A percentile compares a stretch with the other conserved stretches of the same genome.
These are phyloP conservation scores for Acleris laterana DNA, from an alignment of 2,888 invertebrate genomes.

Conservation along the genomic window DNA sequence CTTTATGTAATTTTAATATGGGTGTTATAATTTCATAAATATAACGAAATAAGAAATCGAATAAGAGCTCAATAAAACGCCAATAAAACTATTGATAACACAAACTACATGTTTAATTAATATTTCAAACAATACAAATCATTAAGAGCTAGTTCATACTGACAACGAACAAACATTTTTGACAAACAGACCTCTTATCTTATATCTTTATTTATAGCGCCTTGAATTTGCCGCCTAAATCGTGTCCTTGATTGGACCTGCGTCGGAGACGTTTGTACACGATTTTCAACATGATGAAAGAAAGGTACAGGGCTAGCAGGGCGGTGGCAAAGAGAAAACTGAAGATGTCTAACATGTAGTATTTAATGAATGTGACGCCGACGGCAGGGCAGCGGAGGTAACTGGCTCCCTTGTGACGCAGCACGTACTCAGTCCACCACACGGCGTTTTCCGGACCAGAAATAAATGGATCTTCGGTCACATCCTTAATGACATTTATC, in stretches of 20 bases:
- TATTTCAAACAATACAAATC: too few relatives aligned
- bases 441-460: constrained; percentile 77
- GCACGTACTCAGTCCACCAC: constrained; percentile 83
- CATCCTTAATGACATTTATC: constrained; percentile 56
- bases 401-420: constrained; percentile 71
- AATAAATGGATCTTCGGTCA: constrained; percentile 58
- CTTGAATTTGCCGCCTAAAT: constrained; percentile 65
- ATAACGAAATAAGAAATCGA: too few relatives aligned
- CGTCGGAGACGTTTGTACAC: constrained; percentile 51
- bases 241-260: constrained; percentile 47
- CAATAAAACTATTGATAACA: too few relatives aligned
- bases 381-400: constrained; percentile 72
- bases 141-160: too few relatives aligned
- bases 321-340: constrained; percentile 46
- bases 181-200: not conserved
- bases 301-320: constrained; percentile 44
- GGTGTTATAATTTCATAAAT: too few relatives aligned
- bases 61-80: too few relatives aligned
- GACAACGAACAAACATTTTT: not conserved
- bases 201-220: constrained; percentile 51
- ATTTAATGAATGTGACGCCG: constrained; percentile 64
- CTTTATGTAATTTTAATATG: too few relatives aligned
- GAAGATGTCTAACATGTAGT: constrained; percentile 68
- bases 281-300: constrained; percentile 49
- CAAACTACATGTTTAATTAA: too few relatives aligned